Percentiles rank a stretch among this genome's conserved stretches.
Conservation (phyloP, 1,140 invertebrate genomes). For the Ostrea denselamellosa region DNA sequence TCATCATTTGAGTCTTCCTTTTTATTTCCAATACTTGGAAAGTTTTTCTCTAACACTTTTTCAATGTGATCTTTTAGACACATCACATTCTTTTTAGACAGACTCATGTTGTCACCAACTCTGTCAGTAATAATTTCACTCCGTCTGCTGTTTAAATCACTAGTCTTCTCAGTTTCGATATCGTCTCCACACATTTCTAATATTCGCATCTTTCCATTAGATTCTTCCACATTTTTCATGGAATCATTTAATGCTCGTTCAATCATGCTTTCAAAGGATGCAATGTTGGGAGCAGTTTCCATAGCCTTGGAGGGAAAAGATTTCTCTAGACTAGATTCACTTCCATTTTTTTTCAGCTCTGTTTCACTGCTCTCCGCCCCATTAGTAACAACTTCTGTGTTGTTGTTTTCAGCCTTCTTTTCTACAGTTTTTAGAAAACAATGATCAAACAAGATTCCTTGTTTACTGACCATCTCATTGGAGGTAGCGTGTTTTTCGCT, state of each 20-base stretch:
- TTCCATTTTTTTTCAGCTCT: background rate
- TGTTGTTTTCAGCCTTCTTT: background rate
- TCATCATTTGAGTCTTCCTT: slow-evolving; percentile 51
- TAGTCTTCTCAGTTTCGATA: background rate
- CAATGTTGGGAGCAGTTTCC: slow-evolving; percentile 20
- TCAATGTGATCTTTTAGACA: slow-evolving; percentile 73
- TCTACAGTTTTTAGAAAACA: background rate
- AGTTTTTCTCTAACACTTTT: slow-evolving; percentile 68
- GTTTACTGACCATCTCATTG: background rate
- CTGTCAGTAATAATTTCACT: background rate
- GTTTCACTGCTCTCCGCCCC: background rate
- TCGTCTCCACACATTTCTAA: slow-evolving; percentile 44
- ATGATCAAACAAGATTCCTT: background rate
- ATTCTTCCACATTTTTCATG: slow-evolving; percentile 43
- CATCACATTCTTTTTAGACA: slow-evolving; percentile 54
- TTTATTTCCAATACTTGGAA: slow-evolving; percentile 48
- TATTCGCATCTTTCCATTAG: slow-evolving; percentile 30
- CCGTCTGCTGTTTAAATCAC: background rate
- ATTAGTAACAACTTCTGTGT: background rate
- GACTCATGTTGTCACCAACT: slow-evolving; percentile 50
- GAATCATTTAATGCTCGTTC: slow-evolving; percentile 70
- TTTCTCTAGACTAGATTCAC: background rate
- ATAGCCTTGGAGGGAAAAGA: background rate
- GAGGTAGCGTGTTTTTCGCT: background rate
- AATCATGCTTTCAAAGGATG: slow-evolving; percentile 68